These are phyloP conservation scores for Coremacera marginata DNA, from an alignment of 2,888 invertebrate genomes.

Conservation along the genomic window DNA sequence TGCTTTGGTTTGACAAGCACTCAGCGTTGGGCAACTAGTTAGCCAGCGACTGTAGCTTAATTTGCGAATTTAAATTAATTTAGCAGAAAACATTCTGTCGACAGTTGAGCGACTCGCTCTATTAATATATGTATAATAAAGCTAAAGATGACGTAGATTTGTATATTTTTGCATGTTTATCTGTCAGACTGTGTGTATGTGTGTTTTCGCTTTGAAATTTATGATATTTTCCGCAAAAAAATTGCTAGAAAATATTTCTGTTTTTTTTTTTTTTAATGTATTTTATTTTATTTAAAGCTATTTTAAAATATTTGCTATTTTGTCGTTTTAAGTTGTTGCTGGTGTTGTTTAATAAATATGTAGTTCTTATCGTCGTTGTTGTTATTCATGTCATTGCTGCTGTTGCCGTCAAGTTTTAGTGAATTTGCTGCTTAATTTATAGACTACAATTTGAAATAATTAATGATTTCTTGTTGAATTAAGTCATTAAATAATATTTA, in stretches of 20 bases:
- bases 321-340: neutral
- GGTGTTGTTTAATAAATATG: too few species aligned
- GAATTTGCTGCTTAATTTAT: neutral
- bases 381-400: neutral
- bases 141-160: neutral
- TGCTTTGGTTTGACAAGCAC: too few species aligned
- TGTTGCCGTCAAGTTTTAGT: neutral
- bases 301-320: neutral
- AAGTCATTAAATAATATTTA: too few species aligned
- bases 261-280: neutral
- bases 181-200: neutral
- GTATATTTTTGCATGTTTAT: neutral
- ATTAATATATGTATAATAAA: too few species aligned
- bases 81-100: constrained; percentile 5
- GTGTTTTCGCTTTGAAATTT: neutral
- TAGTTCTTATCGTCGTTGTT: neutral
- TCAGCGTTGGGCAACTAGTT: too few species aligned
- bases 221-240: neutral
- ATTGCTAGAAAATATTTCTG: neutral
- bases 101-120: neutral
- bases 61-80: constrained; percentile 6
- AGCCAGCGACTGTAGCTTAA: neutral
- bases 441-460: neutral
- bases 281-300: neutral
- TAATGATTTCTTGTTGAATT: neutral